phyloP scores from a whole-genome alignment of 1,140 invertebrate species.

The Panonychus citri region DNA sequence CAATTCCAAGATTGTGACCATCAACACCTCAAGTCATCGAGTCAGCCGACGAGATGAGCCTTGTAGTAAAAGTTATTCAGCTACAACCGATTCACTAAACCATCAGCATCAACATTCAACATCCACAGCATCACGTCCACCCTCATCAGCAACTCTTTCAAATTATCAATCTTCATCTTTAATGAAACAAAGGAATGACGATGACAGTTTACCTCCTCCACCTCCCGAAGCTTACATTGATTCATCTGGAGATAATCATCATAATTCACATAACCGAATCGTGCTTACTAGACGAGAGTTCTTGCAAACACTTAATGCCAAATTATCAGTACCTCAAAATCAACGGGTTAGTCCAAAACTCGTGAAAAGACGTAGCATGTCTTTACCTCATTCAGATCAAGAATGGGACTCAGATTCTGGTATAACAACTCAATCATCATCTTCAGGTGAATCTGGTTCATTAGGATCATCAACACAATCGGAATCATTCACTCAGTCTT shows the following conservation, averaged over 20 bases:
- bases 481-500: not conserved
- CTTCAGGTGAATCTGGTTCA: not conserved
- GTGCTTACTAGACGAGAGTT: constrained; percentile 4
- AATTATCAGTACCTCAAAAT: constrained; percentile 2
- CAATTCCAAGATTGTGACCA: not conserved
- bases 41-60: not conserved
- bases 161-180: not conserved
- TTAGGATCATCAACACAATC: not conserved
- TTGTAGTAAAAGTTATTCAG: not conserved
- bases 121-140: not conserved
- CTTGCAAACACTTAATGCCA: constrained; percentile 10
- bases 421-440: not conserved
- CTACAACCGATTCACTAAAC: too few species aligned
- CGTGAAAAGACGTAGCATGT: constrained; percentile 4
- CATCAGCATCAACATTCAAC: not conserved
- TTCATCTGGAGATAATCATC: not conserved
- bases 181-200: not conserved
- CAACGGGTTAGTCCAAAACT: constrained; percentile 1
- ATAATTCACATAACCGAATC: not conserved
- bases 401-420: constrained; percentile 4
- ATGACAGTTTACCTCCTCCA: constrained; percentile 6
- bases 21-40: too few species aligned
- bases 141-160: not conserved
- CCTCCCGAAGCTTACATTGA: constrained; percentile 7
- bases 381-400: constrained; percentile 1